A percentile compares a stretch with the other conserved stretches of the same genome.
Evolutionary conservation across 2,797 vertebrate species (phyloP).

Genomic region (Smutsia temminckii): DNA sequence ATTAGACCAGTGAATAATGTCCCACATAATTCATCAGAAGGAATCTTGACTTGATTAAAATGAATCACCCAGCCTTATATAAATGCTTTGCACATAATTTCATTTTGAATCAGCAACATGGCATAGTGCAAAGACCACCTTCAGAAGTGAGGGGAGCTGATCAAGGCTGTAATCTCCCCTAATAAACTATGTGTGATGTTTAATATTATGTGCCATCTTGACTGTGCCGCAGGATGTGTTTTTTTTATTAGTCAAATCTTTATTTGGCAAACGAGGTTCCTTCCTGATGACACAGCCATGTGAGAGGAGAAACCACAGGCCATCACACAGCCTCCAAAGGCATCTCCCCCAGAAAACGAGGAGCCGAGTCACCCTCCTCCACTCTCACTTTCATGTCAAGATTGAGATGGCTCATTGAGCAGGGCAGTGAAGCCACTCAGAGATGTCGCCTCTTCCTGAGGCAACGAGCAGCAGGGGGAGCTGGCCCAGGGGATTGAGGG

Average conservation of each 20-base stretch:
- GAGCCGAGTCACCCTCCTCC: neutral
- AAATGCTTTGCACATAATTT: slow-evolving; percentile 15
- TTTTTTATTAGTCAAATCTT: slow-evolving; percentile 43
- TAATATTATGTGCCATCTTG: neutral
- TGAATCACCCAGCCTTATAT: slow-evolving; percentile 11
- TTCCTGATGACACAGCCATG: neutral
- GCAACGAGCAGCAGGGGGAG: neutral
- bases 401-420: accelerated
- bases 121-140: neutral
- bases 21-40: slow-evolving; percentile 43
- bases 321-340: neutral
- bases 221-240: neutral
- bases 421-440: neutral
- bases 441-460: neutral
- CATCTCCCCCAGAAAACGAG: neutral
- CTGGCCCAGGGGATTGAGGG: neutral
- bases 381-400: accelerated
- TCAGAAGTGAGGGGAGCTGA: neutral
- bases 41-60: slow-evolving; percentile 65
- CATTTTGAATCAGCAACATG: slow-evolving; percentile 22
- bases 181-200: neutral
- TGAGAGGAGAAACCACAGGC: neutral
- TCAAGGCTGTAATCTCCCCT: neutral
- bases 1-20: slow-evolving; percentile 49
- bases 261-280: slow-evolving; percentile 59